phyloP scores from a whole-genome alignment of 2,888 invertebrate species.

The Lasioglossum morio region DNA sequence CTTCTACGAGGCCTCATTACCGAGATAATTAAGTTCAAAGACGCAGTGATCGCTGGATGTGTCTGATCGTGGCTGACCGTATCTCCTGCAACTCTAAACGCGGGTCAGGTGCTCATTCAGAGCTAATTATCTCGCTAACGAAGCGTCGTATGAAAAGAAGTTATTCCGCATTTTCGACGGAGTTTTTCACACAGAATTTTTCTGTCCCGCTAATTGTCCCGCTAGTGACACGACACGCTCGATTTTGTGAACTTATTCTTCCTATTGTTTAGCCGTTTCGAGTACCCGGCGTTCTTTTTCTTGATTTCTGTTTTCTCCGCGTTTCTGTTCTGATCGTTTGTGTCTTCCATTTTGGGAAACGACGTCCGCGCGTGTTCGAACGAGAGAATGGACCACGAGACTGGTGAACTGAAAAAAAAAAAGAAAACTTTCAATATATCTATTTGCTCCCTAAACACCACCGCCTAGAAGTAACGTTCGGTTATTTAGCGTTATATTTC shows the following conservation, averaged over 20 bases:
- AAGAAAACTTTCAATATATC: constrained; percentile 67
- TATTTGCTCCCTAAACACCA: constrained; percentile 83
- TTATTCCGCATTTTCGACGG: not conserved
- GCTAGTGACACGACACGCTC: not conserved
- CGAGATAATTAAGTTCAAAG: not conserved
- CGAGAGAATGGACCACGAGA: not conserved
- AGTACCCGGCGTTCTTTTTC: not conserved
- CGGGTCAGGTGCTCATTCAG: not conserved
- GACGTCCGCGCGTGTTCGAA: constrained; percentile 2
- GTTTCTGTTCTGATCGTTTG: not conserved
- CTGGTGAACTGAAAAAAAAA: not conserved
- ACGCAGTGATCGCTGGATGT: not conserved
- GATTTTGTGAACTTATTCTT: constrained; percentile 1
- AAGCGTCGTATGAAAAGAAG: not conserved
- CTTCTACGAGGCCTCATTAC: not conserved
- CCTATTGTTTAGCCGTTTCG: not conserved
- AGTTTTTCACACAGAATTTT: not conserved
- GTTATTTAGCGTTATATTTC: constrained; percentile 83
- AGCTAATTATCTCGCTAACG: not conserved
- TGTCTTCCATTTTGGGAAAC: not conserved
- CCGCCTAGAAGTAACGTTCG: constrained; percentile 83
- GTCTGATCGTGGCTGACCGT: not conserved
- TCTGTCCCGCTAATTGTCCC: not conserved
- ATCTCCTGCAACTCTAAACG: not conserved
- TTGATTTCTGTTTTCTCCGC: not conserved